These are phyloP conservation scores for Drosophila pandora DNA, from an alignment of 1,140 invertebrate species.

Conservation along the genomic window DNA sequence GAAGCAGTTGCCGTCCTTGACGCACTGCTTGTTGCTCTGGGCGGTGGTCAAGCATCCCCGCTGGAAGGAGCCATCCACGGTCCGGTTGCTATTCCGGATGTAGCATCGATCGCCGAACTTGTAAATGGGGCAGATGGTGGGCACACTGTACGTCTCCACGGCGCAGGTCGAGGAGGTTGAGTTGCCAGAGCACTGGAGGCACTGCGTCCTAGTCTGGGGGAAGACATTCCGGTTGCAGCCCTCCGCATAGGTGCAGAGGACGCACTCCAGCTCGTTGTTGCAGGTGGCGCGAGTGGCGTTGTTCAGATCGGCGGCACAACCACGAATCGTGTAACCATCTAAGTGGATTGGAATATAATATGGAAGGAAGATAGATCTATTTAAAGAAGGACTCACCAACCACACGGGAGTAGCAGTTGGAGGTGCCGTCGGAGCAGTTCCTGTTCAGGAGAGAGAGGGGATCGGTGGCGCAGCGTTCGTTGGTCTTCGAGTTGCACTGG, in stretches of 20 bases:
- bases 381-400: slow-evolving; percentile 30
- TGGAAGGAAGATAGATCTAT: background rate
- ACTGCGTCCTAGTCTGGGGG: slow-evolving; percentile 59
- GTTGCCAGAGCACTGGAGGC: slow-evolving; percentile 73
- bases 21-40: slow-evolving; percentile 64
- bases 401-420: slow-evolving; percentile 63
- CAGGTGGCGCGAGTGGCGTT: slow-evolving; percentile 51
- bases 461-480: slow-evolving; percentile 69
- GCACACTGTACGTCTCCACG: slow-evolving; percentile 41
- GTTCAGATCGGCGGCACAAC: slow-evolving; percentile 68
- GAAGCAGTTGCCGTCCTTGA: slow-evolving; percentile 63
- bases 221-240: slow-evolving; percentile 76
- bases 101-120: slow-evolving; percentile 74
- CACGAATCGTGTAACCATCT: slow-evolving; percentile 77
- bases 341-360: too few species aligned
- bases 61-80: slow-evolving; percentile 62
- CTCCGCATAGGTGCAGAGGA: slow-evolving; percentile 57
- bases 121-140: slow-evolving; percentile 65
- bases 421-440: slow-evolving; percentile 46
- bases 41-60: slow-evolving; percentile 73
- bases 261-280: slow-evolving; percentile 75
- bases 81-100: slow-evolving; percentile 68
- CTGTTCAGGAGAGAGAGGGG: slow-evolving; percentile 66
- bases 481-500: slow-evolving; percentile 68
- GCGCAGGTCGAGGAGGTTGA: slow-evolving; percentile 61